Evolutionary conservation across 2,888 invertebrate species (phyloP), one percentile per base, ranked within the genome.

Genomic region (Apotomis capreana): DNA sequence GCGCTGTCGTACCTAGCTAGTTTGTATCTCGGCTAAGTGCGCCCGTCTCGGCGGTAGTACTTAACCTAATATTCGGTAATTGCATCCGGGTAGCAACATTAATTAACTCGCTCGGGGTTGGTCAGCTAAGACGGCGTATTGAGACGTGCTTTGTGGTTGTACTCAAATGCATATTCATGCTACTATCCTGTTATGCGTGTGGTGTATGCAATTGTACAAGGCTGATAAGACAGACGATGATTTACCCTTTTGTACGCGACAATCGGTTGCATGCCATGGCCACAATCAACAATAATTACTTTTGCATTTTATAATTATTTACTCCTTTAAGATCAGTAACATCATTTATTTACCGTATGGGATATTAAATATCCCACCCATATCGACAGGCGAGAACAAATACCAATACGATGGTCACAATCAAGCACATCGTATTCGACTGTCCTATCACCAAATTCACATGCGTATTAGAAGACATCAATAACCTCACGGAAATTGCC

Each of bases 41-140:
- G 85, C 83, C 83, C 78, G 78, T 78, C 75, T 72, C 74, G 80
- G 85, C 83, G 85, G 84, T 78, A 89, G 89, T 89, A 90, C 88
- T 89, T 92, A 92, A 92, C 91, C 90, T 90, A 92, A 92, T 92
- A 91, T 89, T 89, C 86, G 83, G 84, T 91, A 88, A 93, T 92
- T 89, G 89, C 86, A 87, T 92, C 89, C 89, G 80, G 83, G 83
- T 88, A 87, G 84, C 85, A 85, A 88, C 87, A 88, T 87, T 90
- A 91, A 91, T 91, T 90, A 92, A 82, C 87, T 79, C 79, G 81
- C 83, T 85, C 85, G 79, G 83, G 84, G 85, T 84, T 85, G 85
- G 87, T 84, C 85, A 81, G 84, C 85, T 86, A 87, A 89, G 89
- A 87, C 84, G 83, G 70, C 78, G 80, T 84, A 84, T 83, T 81